Conservation (phyloP, 2,888 invertebrate genomes). For the Drosophila pegasa region DNA sequence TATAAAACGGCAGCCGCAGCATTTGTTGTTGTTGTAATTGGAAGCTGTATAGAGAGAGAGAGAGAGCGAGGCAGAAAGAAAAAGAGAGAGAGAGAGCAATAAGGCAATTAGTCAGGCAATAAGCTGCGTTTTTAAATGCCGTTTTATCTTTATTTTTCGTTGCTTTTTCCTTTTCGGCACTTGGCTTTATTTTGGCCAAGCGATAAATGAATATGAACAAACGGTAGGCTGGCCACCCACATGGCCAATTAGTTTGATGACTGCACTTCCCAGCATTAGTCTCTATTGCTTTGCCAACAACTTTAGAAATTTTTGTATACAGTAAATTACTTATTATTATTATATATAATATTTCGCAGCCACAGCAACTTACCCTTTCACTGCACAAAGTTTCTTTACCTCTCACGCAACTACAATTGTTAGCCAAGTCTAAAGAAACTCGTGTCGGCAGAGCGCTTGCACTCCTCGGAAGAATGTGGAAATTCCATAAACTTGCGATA, state of each 20-base stretch:
- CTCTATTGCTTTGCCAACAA: background rate
- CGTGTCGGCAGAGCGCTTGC: too few relatives aligned
- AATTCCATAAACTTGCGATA: too few relatives aligned
- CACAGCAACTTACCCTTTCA: background rate
- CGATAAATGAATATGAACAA: slow-evolving; percentile 19
- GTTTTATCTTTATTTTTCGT: background rate
- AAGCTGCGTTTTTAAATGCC: slow-evolving; percentile 42
- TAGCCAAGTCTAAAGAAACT: too few relatives aligned
- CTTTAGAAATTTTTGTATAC: slow-evolving; percentile 7
- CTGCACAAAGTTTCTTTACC: background rate
- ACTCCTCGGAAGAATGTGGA: too few relatives aligned
- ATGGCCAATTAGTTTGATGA: slow-evolving; percentile 56
- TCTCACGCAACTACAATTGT: too few relatives aligned
- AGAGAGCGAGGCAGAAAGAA: background rate
- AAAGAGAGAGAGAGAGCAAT: background rate
- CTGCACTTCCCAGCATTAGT: slow-evolving; percentile 18
- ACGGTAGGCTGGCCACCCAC: slow-evolving; percentile 50
- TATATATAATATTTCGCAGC: background rate
- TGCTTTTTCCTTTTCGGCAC: background rate
- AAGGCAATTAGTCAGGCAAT: slow-evolving; percentile 52
- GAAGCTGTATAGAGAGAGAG: background rate
- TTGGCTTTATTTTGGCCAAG: background rate
- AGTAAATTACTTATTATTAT: too few relatives aligned
- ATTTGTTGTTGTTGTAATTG: slow-evolving; percentile 7
- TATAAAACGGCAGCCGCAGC: slow-evolving; percentile 7